Conservation (phyloP, 2,888 invertebrate species). For the Folsomia candida region DNA sequence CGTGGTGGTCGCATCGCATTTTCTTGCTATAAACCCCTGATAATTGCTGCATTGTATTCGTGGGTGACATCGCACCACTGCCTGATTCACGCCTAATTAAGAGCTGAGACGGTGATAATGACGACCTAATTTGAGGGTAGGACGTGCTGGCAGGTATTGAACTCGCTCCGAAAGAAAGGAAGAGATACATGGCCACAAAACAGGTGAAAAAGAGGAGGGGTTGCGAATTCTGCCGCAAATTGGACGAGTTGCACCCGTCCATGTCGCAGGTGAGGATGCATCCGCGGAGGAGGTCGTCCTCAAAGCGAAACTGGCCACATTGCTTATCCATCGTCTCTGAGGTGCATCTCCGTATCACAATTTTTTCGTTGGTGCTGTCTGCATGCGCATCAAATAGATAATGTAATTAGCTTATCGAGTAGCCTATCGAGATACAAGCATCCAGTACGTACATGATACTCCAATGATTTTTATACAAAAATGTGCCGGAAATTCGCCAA, state of each 20-base stretch:
- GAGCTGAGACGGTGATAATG: not conserved
- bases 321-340: conserved; percentile 59
- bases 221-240: not conserved
- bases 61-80: not conserved
- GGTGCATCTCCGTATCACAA: conserved; percentile 58
- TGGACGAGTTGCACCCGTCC: conserved; percentile 57
- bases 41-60: too few relatives aligned
- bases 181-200: not conserved
- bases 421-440: not conserved
- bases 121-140: not conserved
- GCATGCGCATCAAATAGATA: conserved; percentile 22
- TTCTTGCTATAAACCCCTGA: too few relatives aligned
- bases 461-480: conserved; percentile 61
- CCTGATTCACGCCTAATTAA: not conserved
- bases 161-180: not conserved
- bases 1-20: too few relatives aligned
- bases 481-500: conserved; percentile 58
- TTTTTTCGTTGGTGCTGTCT: conserved; percentile 54
- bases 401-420: not conserved
- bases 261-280: conserved; percentile 59
- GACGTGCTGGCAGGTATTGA: not conserved
- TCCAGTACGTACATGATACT: conserved; percentile 54
- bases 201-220: not conserved
- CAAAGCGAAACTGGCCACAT: conserved; percentile 58
- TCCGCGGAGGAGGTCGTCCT: conserved; percentile 56